Conservation (phyloP, 2,888 invertebrate genomes). For the Diploptera punctata region DNA sequence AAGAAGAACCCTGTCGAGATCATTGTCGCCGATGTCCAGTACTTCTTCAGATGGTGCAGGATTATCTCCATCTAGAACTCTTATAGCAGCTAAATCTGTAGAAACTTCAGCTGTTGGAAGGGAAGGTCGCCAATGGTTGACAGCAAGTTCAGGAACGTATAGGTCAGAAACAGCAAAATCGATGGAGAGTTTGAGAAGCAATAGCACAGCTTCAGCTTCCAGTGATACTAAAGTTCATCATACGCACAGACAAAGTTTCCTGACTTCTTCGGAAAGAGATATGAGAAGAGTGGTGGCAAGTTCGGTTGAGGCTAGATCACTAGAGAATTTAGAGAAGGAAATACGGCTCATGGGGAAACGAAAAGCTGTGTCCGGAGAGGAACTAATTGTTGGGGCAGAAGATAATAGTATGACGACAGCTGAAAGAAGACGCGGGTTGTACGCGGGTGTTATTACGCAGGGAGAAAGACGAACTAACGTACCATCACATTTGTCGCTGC, state of each 20-base stretch:
- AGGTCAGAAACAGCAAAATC: slow-evolving; percentile 52
- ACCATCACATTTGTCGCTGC: slow-evolving; percentile 73
- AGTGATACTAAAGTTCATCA: not conserved
- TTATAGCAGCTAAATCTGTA: slow-evolving; percentile 7
- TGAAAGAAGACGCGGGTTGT: slow-evolving; percentile 70
- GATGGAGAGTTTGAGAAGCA: slow-evolving; percentile 70
- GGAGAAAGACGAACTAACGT: slow-evolving; percentile 63
- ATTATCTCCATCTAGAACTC: slow-evolving; percentile 1
- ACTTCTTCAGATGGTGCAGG: not conserved
- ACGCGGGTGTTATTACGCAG: slow-evolving; percentile 56
- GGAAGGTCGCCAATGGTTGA: slow-evolving; percentile 39
- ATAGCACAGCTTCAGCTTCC: not conserved
- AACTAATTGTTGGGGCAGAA: slow-evolving; percentile 61
- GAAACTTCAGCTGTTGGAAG: slow-evolving; percentile 2
- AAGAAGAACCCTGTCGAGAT: slow-evolving; percentile 8
- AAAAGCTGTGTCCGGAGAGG: slow-evolving; percentile 67
- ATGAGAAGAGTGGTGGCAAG: slow-evolving; percentile 60
- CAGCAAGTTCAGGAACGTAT: slow-evolving; percentile 19
- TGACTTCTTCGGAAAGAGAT: slow-evolving; percentile 71
- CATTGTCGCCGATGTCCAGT: slow-evolving; percentile 15
- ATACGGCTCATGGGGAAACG: slow-evolving; percentile 58
- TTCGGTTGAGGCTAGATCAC: slow-evolving; percentile 57
- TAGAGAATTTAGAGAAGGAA: slow-evolving; percentile 64
- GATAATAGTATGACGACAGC: slow-evolving; percentile 57
- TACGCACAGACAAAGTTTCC: slow-evolving; percentile 64